Evolutionary conservation across 2,888 invertebrate genomes (phyloP).

Genomic region (Petrolisthes cinctipes): DNA sequence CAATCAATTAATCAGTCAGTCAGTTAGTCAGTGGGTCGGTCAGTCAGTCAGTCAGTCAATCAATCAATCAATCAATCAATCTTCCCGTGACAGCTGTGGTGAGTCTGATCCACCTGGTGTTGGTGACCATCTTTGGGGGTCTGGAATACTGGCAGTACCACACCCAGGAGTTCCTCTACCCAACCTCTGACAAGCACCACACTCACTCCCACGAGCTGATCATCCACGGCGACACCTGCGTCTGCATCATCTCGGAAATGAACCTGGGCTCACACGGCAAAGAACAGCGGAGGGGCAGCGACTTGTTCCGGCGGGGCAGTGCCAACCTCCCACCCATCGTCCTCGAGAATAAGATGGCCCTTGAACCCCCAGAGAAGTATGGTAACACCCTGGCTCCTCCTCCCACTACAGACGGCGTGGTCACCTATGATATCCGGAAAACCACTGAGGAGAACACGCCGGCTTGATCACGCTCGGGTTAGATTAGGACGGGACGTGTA

Average conservation of each 20-base stretch:
- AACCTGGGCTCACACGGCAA: neutral
- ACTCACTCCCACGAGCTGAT: conserved; percentile 39
- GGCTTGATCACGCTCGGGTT: too few relatives aligned
- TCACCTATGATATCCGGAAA: too few relatives aligned
- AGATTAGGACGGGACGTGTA: too few relatives aligned
- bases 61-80: too few relatives aligned
- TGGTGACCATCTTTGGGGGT: conserved; percentile 20
- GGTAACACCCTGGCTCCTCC: too few relatives aligned
- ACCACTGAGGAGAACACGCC: too few relatives aligned
- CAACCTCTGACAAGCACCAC: conserved; percentile 41
- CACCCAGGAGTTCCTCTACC: conserved; percentile 28
- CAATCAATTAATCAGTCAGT: too few relatives aligned
- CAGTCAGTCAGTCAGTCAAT: too few relatives aligned
- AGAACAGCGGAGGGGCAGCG: neutral
- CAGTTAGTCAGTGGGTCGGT: too few relatives aligned
- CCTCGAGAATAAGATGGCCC: conserved; percentile 15
- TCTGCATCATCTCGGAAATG: conserved; percentile 40
- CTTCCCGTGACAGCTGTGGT: conserved; percentile 14
- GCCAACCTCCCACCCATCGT: conserved; percentile 1
- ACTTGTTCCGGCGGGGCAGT: neutral
- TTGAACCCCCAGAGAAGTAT: neutral
- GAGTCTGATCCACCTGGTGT: conserved; percentile 8
- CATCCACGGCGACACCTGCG: conserved; percentile 43
- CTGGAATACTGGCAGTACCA: conserved; percentile 46
- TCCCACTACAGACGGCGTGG: too few relatives aligned